phyloP scores from a whole-genome alignment of 1,140 invertebrate species.

The Apis mellifera region DNA sequence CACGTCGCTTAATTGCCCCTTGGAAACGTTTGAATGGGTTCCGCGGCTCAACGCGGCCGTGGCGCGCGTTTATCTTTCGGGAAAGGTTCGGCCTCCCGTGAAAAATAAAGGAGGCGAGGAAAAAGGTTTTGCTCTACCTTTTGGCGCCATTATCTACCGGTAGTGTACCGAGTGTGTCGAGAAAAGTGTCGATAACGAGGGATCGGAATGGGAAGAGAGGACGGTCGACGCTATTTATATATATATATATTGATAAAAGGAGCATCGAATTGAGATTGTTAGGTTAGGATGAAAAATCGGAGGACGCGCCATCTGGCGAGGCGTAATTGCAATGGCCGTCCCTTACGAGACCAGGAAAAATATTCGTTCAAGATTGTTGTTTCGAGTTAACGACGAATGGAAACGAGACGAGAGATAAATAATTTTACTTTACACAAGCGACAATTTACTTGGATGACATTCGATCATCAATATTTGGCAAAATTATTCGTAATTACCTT shows the following conservation, averaged over 20 bases:
- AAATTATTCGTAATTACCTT: no score
- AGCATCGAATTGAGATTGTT: background rate
- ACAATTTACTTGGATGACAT: no score
- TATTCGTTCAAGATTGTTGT: background rate
- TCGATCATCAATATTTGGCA: no score
- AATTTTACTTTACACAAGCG: no score
- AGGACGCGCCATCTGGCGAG: slow-evolving; percentile 1
- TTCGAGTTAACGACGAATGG: background rate
- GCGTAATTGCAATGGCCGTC: background rate
- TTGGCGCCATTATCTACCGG: slow-evolving; percentile 6
- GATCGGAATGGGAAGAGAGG: slow-evolving; percentile 37
- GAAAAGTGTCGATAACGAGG: slow-evolving; percentile 59
- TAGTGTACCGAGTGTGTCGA: background rate
- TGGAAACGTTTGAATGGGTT: slow-evolving; percentile 54
- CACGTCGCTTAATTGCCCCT: slow-evolving; percentile 77
- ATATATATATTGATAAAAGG: background rate
- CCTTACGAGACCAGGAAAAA: no score
- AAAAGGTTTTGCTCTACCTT: slow-evolving; percentile 23
- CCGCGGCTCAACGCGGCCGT: background rate
- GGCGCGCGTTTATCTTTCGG: slow-evolving; percentile 58
- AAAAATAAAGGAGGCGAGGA: background rate
- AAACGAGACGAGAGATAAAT: background rate
- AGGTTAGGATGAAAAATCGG: slow-evolving; percentile 8
- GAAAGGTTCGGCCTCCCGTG: slow-evolving; percentile 14
- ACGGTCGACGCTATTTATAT: no score